Evolutionary conservation across 2,888 invertebrate genomes (phyloP).

Genomic region (Disparrhopalites patrizii): DNA sequence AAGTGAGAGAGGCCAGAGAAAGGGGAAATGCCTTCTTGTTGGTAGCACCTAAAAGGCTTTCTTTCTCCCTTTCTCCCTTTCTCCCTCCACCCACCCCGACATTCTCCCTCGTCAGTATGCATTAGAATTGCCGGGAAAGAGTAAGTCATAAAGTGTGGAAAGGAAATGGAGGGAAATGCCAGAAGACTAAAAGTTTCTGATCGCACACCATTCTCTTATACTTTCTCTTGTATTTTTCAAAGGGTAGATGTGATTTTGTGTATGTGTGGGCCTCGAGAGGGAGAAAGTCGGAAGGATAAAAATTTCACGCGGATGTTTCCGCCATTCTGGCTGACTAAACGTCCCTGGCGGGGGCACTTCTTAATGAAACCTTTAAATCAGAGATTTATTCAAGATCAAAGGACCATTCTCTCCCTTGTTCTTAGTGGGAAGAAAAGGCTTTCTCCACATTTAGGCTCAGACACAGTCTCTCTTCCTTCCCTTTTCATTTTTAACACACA

Average conservation of each 20-base stretch:
- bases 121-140: too few relatives aligned
- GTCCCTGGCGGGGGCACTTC: constrained; percentile 27
- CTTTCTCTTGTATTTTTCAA: neutral
- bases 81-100: neutral
- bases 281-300: constrained; percentile 26
- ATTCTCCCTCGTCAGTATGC: neutral
- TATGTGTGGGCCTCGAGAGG: neutral
- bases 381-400: constrained; percentile 28
- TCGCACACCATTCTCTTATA: constrained; percentile 6
- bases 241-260: neutral
- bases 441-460: neutral
- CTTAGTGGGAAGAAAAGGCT: too few relatives aligned
- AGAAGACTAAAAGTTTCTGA: constrained; percentile 17
- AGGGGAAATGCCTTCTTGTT: too few relatives aligned
- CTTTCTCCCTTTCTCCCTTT: neutral
- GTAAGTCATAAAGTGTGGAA: constrained; percentile 14
- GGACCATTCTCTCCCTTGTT: constrained; percentile 12
- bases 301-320: constrained; percentile 35
- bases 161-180: constrained; percentile 23
- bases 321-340: constrained; percentile 27
- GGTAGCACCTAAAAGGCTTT: too few relatives aligned
- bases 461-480: constrained; percentile 5
- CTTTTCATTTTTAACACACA: neutral
- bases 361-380: constrained; percentile 36
- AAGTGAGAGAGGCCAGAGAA: neutral